Evolutionary conservation across 2,888 invertebrate species (phyloP).

Genomic region (Onchidella celtica): DNA sequence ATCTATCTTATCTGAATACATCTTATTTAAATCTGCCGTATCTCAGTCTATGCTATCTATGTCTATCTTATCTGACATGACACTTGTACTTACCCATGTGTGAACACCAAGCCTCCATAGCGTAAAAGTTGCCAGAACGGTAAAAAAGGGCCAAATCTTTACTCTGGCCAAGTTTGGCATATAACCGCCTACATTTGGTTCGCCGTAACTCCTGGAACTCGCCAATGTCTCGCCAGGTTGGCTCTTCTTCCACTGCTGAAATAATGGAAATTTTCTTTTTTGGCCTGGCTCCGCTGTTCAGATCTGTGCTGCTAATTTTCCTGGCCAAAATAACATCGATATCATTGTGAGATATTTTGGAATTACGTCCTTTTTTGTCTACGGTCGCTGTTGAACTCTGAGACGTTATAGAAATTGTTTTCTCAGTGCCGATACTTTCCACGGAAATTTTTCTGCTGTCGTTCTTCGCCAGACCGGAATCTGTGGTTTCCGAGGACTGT

Average conservation of each 20-base stretch:
- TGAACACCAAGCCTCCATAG: slow-evolving; percentile 72
- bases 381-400: too few relatives aligned
- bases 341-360: too few relatives aligned
- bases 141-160: slow-evolving; percentile 68
- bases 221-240: slow-evolving; percentile 36
- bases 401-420: too few relatives aligned
- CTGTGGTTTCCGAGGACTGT: too few relatives aligned
- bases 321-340: slow-evolving; percentile 43
- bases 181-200: slow-evolving; percentile 64
- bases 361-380: too few relatives aligned
- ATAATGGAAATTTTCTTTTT: not conserved
- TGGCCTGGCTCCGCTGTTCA: not conserved
- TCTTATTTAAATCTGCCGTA: not conserved
- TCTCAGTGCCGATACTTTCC: too few relatives aligned
- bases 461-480: too few relatives aligned
- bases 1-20: too few relatives aligned
- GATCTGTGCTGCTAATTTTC: slow-evolving; percentile 30
- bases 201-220: slow-evolving; percentile 52
- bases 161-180: slow-evolving; percentile 59
- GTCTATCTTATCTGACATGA: too few relatives aligned
- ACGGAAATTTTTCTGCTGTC: too few relatives aligned
- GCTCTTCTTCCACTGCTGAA: slow-evolving; percentile 1
- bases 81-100: slow-evolving; percentile 75
- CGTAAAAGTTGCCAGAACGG: slow-evolving; percentile 62
- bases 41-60: not conserved